Evolutionary conservation across 92 coral and sea anemone species (phyloP).

Genomic region (Hydrozoanthus gracilis): DNA sequence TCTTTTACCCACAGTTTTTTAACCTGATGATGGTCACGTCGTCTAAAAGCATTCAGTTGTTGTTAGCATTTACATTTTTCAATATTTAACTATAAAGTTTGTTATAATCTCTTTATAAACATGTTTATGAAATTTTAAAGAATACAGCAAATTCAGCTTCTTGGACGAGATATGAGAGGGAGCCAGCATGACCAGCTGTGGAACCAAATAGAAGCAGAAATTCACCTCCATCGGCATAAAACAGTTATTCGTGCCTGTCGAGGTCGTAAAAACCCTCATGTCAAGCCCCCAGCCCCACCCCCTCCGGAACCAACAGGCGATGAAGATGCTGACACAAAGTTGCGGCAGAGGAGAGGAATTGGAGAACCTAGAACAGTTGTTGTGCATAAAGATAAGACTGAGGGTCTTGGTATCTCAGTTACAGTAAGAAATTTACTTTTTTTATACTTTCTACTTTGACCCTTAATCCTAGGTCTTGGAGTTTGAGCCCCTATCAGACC

Average conservation of each 20-base stretch:
- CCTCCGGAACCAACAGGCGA: conserved; percentile 70
- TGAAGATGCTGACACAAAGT: conserved; percentile 78
- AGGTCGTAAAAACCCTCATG: conserved; percentile 96
- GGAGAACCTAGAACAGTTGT: conserved; percentile 95
- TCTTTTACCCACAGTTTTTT: too few species aligned
- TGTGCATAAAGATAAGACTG: conserved; percentile 81
- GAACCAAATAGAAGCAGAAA: conserved; percentile 99
- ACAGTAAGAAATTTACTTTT: conserved; percentile 66
- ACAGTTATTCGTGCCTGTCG: conserved; percentile 98
- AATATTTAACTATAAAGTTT: neutral
- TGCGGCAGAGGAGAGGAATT: conserved; percentile 92
- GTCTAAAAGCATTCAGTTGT: too few species aligned
- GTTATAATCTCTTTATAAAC: neutral
- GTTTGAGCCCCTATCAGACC: too few species aligned
- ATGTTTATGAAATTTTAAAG: conserved; percentile 38
- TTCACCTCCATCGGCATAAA: conserved; percentile 96
- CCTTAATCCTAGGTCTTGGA: too few species aligned
- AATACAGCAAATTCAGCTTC: conserved; percentile 97
- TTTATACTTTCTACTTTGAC: neutral
- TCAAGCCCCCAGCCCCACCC: conserved; percentile 96
- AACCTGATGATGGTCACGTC: too few species aligned
- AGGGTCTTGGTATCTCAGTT: conserved; percentile 96
- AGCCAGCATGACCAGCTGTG: conserved; percentile 91
- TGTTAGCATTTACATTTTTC: neutral
- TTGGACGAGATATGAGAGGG: conserved; percentile 97